Evolutionary conservation across 1,140 invertebrate genomes (phyloP), one percentile per base, ranked within the genome.

Genomic region (Lasioglossum baleicum): DNA sequence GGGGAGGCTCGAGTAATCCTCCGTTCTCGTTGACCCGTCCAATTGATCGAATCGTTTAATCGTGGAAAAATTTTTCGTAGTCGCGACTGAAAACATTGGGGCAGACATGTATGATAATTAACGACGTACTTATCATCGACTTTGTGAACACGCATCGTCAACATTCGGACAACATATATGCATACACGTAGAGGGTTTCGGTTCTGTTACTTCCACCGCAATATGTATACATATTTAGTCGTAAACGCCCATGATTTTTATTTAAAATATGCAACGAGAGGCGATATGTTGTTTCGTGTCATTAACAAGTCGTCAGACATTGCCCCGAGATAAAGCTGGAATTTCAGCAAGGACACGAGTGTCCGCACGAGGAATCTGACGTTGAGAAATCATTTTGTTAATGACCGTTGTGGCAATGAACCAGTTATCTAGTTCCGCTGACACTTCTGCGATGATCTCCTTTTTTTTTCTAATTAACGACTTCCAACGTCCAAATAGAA

Each of bases 1-100:
- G 35, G 56, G n/a, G 44, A 7, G 66, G 17, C 15, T 40, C 77
- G 68, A 73, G 81, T 83, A 87, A 85, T 87, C 70, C 77, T 88
- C 83, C 81, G 35, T 71, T 78, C 83, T 67, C 68, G 66, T 81
- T 83, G 76, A 84, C 81, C 80, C 68, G 78, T 65, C 51, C 73
- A 74, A 83, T 86, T 86, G 78, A 84, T 87, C 81, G 81, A 74
- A 74, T 70, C 60, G 56, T 84, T 85, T 82, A 42, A 44, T 67
- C 75, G 79, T 79, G 82, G 85, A 87, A 87, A 48, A 85, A 79
- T 40, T 87, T 87, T 80, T 78, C 26, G 17, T 44, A 13, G 7
- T 17, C 17, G 15, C 40, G 4, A 42, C 63, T 72, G 64, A 65
- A 73, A 65, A 56, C 69, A 42, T 72, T 44, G 56, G 22, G n/a